These are phyloP conservation scores for Gallinago nigripennis DNA, from an alignment of 2,797 vertebrate genomes.

Conservation along the genomic window DNA sequence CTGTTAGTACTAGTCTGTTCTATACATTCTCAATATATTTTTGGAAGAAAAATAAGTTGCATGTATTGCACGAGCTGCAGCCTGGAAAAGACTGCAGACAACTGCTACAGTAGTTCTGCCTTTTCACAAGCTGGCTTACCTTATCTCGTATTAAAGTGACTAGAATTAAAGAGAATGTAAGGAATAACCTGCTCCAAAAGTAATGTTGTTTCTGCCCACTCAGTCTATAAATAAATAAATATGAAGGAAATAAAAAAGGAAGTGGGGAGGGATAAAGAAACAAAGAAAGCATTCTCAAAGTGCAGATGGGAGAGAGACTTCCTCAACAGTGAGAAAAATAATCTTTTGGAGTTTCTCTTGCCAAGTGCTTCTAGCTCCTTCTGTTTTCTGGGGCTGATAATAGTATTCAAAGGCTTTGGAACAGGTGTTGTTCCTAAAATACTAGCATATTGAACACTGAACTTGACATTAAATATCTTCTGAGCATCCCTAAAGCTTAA, in stretches of 20 bases:
- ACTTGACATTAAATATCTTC: neutral
- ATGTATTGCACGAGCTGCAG: neutral
- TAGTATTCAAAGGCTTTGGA: constrained; percentile 22
- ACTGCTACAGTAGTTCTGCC: neutral
- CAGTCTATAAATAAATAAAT: constrained; percentile 6
- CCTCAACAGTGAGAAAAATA: neutral
- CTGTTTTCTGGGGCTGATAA: neutral
- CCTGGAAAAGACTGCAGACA: neutral
- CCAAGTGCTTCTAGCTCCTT: neutral
- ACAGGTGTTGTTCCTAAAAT: constrained; percentile 44
- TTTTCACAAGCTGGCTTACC: neutral
- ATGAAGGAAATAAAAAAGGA: neutral
- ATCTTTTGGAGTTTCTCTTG: neutral
- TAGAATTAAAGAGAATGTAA: neutral
- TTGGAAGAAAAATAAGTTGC: neutral
- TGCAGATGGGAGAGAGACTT: neutral
- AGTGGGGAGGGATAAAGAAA: neutral
- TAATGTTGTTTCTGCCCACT: neutral
- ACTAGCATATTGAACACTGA: neutral
- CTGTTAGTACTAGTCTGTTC: neutral
- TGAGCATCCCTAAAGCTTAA: neutral
- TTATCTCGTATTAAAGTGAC: neutral
- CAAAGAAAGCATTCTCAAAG: neutral
- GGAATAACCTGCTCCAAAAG: neutral
- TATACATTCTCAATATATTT: neutral